These are phyloP conservation scores for Bucorvus abyssinicus DNA, from an alignment of 2,797 vertebrate species.

Conservation along the genomic window DNA sequence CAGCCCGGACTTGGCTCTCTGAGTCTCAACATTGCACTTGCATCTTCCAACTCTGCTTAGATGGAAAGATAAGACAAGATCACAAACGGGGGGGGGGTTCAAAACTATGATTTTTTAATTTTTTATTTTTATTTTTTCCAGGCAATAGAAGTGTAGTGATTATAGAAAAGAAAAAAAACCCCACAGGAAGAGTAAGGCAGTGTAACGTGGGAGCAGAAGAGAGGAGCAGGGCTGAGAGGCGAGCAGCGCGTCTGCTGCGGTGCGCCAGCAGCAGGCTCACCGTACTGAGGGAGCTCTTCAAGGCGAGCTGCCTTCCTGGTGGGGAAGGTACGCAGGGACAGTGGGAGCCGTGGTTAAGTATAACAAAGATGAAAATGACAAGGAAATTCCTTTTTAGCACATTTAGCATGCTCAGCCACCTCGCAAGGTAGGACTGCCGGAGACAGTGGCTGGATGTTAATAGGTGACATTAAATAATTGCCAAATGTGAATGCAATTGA, in stretches of 20 bases:
- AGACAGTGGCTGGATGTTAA: conserved; percentile 47
- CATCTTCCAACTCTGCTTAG: not conserved
- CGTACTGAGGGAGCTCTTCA: accelerated
- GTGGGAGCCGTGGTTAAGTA: not conserved
- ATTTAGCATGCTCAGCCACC: conserved; percentile 4
- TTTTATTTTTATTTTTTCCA: not conserved
- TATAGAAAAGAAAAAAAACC: not conserved
- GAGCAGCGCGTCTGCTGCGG: not conserved
- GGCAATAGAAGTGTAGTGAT: not conserved
- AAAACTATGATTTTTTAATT: not conserved
- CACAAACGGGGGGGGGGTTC: not conserved
- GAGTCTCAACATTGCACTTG: not conserved
- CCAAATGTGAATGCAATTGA: conserved; percentile 37
- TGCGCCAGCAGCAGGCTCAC: not conserved
- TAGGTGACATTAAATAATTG: conserved; percentile 58
- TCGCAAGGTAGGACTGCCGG: not conserved
- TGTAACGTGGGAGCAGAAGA: not conserved
- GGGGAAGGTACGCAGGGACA: not conserved
- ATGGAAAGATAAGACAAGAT: not conserved
- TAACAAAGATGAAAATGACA: conserved; percentile 25
- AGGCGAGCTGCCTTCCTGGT: not conserved
- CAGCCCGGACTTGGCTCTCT: accelerated
- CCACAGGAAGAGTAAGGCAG: not conserved
- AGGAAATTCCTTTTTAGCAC: conserved; percentile 46
- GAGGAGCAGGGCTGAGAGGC: accelerated